A percentile compares a stretch with the other conserved stretches of the same genome.
Evolutionary conservation across 2,113 vertebrate genomes (phyloP).

Genomic region (Indri indri): DNA sequence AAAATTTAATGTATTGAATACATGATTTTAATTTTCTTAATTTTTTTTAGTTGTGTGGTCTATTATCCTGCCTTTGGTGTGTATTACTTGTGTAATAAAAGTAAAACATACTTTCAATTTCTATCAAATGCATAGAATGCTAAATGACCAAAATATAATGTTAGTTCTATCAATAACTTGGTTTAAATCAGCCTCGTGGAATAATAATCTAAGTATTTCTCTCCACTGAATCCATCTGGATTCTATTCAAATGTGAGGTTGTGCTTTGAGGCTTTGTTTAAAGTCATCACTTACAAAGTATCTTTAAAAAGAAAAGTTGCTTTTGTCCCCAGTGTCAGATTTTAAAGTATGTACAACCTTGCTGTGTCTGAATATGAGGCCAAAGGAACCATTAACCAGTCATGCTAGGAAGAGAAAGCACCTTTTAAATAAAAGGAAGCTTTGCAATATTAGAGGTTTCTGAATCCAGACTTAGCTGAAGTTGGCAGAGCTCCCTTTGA

Average conservation of each 20-base stretch:
- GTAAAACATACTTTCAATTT: constrained; percentile 53
- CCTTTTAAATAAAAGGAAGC: neutral
- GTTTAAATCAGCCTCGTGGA: neutral
- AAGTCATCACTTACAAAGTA: neutral
- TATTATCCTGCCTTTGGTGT: constrained; percentile 47
- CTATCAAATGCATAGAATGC: constrained; percentile 3
- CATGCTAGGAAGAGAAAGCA: neutral
- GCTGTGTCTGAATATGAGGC: neutral
- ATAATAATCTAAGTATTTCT: neutral
- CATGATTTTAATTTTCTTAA: constrained; percentile 61
- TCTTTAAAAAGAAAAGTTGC: neutral
- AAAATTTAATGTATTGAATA: constrained; percentile 48
- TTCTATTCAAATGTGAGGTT: neutral
- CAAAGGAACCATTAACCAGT: neutral
- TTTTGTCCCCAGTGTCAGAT: neutral
- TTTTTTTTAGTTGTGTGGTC: constrained; percentile 24
- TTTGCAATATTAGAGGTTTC: neutral
- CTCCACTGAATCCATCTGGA: neutral
- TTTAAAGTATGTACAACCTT: neutral
- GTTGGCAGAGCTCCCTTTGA: neutral
- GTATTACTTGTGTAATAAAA: constrained; percentile 56
- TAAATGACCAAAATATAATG: neutral
- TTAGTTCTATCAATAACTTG: neutral
- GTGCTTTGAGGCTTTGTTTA: neutral
- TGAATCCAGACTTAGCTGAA: neutral